Percentiles rank a stretch among this genome's conserved stretches.
These are phyloP conservation scores for Enteromius unitaeniatus DNA, from an alignment of 2,797 vertebrate species.

Conservation along the genomic window DNA sequence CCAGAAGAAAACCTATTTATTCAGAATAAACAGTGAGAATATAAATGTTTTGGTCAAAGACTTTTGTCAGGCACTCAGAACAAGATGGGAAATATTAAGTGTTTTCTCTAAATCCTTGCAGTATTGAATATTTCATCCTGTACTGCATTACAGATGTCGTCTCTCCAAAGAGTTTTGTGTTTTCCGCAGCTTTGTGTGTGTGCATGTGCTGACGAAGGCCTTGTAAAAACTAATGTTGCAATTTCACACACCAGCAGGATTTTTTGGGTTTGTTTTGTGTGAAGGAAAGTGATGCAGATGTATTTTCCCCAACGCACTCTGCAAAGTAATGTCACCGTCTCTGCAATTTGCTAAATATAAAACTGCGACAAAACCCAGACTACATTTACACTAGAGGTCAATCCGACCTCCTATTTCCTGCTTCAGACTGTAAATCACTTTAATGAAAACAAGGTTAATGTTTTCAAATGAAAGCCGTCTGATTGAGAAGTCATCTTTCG, in stretches of 20 bases:
- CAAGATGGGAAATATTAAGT: neutral
- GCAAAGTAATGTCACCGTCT: conserved; percentile 24
- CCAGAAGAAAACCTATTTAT: neutral
- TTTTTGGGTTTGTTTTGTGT: conserved; percentile 36
- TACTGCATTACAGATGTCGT: conserved; percentile 8
- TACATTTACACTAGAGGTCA: conserved; percentile 1
- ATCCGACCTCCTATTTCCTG: neutral
- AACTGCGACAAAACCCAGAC: conserved; percentile 19
- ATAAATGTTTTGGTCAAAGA: neutral
- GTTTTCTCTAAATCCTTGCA: neutral
- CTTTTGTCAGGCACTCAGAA: neutral
- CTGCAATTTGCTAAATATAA: conserved; percentile 50
- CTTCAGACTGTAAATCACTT: conserved; percentile 1
- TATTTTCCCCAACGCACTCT: conserved; percentile 20
- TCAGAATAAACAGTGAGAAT: neutral
- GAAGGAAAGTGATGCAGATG: conserved; percentile 30
- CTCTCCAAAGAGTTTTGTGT: conserved; percentile 13
- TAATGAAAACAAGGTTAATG: conserved; percentile 22
- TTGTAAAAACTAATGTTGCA: conserved; percentile 36
- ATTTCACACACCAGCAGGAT: conserved; percentile 27
- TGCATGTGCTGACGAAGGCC: conserved; percentile 4
- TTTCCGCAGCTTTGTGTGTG: neutral
- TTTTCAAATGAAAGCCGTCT: neutral
- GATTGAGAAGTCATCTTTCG: neutral
- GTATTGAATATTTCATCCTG: neutral